Base-by-base conservation (phyloP, 1,140 invertebrate species). In the Agrypnia vestita region DNA sequence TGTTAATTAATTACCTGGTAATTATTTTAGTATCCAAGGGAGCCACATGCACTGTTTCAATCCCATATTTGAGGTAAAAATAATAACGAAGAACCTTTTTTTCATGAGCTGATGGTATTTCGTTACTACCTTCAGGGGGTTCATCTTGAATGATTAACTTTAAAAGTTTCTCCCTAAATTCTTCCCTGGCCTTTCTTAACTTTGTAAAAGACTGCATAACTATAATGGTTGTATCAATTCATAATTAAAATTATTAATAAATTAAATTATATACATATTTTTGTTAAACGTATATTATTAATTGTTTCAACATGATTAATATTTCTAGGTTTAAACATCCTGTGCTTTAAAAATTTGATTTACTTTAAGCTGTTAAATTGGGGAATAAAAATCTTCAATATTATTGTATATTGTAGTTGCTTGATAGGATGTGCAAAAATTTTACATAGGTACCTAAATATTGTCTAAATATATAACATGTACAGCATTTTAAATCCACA, bases 21-120 rank as follows among this genome's bases (percentile, higher is more conserved):
- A 92, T 87, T 84, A 93, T 88, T 89, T 91, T 89, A 82, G 90
- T 90, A 85, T 91, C 91, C 86, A 98, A 91, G 1, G 96, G 93
- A 17, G 95, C 94, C 0, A 98, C 94, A 86, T 97, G 93, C 73
- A 94, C 92, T 49, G 96, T 96, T 85, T 97, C 96, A 46, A 97
- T 94, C 0, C 96, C 96, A 87, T 97, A 94, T 84, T 94, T 93
- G 71, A 97, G 93, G 84, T 97, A 98, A 88, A 96, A 97, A 86
- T 97, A 96, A 88, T 98, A 98, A 81, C 95, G 91, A 83, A 96
- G 86, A 81, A 95, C 87, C 84, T 95, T 92, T 75, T 92, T 91
- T 83, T 96, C 94, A 44, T 91, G 88, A 9, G 90, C 89, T 15
- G 90, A 90, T 44, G 93, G 91, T 84, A 92, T 89, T 21, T 82